Percentiles rank a stretch among this genome's conserved stretches.
Conservation (phyloP, 2,113 vertebrate genomes). For the Hirundichthys speculiger region DNA sequence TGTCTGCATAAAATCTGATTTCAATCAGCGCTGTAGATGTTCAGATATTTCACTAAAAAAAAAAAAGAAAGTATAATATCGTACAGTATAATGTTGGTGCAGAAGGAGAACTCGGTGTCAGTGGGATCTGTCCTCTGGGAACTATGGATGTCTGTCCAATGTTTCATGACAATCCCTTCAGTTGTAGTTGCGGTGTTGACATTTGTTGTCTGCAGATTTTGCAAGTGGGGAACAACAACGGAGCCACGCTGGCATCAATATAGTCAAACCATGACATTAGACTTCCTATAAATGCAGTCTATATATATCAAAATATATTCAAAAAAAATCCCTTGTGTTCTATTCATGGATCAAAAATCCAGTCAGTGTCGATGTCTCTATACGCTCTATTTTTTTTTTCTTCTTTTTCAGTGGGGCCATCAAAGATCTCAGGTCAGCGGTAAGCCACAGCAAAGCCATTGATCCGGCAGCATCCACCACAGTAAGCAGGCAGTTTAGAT, state of each 20-base stretch:
- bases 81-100: neutral
- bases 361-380: neutral
- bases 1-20: constrained; percentile 10
- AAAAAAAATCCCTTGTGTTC: too few species aligned
- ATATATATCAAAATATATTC: too few species aligned
- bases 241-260: too few species aligned
- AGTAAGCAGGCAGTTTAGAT: constrained; percentile 62
- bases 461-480: constrained; percentile 43
- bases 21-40: neutral
- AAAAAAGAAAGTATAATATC: neutral
- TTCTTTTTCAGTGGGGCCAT: neutral
- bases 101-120: neutral
- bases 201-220: too few species aligned
- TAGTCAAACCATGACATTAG: too few species aligned
- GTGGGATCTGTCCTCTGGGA: neutral
- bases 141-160: neutral
- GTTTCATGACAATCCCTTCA: neutral
- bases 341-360: constrained; percentile 4
- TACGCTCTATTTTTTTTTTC: neutral
- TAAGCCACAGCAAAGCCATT: constrained; percentile 49
- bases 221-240: too few species aligned
- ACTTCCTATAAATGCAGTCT: too few species aligned
- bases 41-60: constrained; percentile 11
- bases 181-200: too few species aligned
- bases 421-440: constrained; percentile 48